Percentiles rank a stretch among this genome's conserved stretches.
These are phyloP conservation scores for Proteles cristata DNA, from an alignment of 2,113 vertebrate genomes.

Conservation along the genomic window DNA sequence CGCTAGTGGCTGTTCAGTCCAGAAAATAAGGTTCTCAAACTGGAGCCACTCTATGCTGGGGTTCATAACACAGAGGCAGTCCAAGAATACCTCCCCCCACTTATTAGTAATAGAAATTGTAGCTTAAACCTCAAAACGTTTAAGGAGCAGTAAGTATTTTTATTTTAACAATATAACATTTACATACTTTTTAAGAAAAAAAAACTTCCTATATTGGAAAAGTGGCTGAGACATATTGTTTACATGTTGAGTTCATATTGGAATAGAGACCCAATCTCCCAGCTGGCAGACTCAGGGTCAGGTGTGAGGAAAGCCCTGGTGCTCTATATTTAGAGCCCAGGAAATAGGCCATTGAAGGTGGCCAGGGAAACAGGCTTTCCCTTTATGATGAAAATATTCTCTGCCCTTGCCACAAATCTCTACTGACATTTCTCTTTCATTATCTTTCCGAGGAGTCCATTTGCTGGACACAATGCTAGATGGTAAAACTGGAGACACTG, in stretches of 20 bases:
- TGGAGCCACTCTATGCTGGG: background rate
- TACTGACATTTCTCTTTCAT: constrained; percentile 55
- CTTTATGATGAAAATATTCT: background rate
- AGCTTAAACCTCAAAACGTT: background rate
- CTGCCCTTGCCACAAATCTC: constrained; percentile 17
- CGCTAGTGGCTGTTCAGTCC: background rate
- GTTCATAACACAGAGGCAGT: background rate
- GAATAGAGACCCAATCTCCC: background rate
- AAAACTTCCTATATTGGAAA: background rate
- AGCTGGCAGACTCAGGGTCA: background rate
- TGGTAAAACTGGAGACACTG: constrained; percentile 40
- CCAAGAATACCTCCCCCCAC: background rate
- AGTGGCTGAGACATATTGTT: background rate
- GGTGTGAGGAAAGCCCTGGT: constrained; percentile 64
- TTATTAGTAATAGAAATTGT: background rate
- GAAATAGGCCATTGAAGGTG: background rate
- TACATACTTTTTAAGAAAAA: background rate
- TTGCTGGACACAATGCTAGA: constrained; percentile 57
- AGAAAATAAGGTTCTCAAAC: constrained; percentile 41
- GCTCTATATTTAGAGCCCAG: constrained; percentile 51
- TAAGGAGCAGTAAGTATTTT: background rate
- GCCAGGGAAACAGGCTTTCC: constrained; percentile 49
- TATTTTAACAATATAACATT: background rate
- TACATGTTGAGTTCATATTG: background rate
- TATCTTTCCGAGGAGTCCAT: constrained; percentile 55